Conservation (phyloP, 2,113 vertebrate genomes). For the Corythoichthys intestinalis region DNA sequence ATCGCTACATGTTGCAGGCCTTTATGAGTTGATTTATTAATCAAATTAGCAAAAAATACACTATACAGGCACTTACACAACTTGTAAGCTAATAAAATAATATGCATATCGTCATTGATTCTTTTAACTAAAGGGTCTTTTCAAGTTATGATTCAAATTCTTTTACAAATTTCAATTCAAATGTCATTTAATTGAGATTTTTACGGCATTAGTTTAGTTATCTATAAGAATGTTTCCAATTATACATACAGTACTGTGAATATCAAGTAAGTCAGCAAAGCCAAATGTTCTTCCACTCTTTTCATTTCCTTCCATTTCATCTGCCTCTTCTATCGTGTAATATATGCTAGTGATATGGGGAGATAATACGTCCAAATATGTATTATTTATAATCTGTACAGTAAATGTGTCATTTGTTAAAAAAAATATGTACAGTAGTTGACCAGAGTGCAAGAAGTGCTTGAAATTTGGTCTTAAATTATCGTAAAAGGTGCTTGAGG, state of each 20-base stretch:
- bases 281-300: neutral
- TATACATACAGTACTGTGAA: neutral
- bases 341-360: neutral
- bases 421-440: neutral
- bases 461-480: neutral
- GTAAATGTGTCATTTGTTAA: neutral
- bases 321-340: neutral
- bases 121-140: neutral
- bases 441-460: neutral
- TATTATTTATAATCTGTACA: neutral
- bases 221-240: neutral
- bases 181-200: neutral
- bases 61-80: too few species aligned
- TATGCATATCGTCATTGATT: too few species aligned
- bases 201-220: neutral
- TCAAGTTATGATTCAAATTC: neutral
- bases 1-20: too few species aligned
- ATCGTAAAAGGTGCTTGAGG: neutral
- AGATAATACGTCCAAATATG: neutral
- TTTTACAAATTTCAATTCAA: neutral
- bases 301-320: conserved; percentile 1
- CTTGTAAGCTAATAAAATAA: too few species aligned
- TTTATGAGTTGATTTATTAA: too few species aligned
- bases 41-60: too few species aligned
- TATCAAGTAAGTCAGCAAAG: neutral